Percentiles rank a stretch among this genome's conserved stretches.
phyloP scores from a whole-genome alignment of 2,113 vertebrate species.

The Cyprinodon variegatus region DNA sequence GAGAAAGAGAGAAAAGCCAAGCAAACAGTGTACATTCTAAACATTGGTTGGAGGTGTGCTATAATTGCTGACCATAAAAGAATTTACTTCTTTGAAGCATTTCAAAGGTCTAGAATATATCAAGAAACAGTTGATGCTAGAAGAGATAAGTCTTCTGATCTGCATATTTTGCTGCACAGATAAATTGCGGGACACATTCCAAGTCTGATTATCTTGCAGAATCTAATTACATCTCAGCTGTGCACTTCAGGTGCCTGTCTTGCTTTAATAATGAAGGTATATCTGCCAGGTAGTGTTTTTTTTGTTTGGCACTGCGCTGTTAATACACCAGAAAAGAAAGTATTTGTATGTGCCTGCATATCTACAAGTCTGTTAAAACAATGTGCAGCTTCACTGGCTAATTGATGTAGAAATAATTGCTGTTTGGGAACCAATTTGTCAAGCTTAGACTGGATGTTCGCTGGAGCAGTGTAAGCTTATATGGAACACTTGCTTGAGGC shows the following conservation, averaged over 20 bases:
- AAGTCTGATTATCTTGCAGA: constrained; percentile 47
- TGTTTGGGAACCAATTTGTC: constrained; percentile 53
- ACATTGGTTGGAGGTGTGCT: constrained; percentile 29
- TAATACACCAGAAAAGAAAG: background rate
- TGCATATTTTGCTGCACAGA: constrained; percentile 47
- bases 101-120: constrained; percentile 30
- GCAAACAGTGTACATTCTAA: constrained; percentile 49
- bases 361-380: background rate
- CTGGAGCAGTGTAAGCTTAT: constrained; percentile 41
- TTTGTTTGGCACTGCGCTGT: background rate
- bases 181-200: constrained; percentile 40
- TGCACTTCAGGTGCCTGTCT: constrained; percentile 2
- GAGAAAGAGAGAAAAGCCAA: constrained; percentile 27
- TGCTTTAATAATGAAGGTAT: background rate
- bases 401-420: constrained; percentile 27
- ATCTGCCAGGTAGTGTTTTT: background rate
- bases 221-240: constrained; percentile 32
- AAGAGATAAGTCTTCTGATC: constrained; percentile 46
- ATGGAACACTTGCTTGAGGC: constrained; percentile 47
- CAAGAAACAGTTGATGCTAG: constrained; percentile 19
- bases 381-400: constrained; percentile 21
- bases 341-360: background rate
- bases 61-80: constrained; percentile 49
- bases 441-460: constrained; percentile 47
- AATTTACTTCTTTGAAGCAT: constrained; percentile 26